Conservation (phyloP, 1,140 invertebrate genomes). For the Drosophila sulfurigaster region DNA sequence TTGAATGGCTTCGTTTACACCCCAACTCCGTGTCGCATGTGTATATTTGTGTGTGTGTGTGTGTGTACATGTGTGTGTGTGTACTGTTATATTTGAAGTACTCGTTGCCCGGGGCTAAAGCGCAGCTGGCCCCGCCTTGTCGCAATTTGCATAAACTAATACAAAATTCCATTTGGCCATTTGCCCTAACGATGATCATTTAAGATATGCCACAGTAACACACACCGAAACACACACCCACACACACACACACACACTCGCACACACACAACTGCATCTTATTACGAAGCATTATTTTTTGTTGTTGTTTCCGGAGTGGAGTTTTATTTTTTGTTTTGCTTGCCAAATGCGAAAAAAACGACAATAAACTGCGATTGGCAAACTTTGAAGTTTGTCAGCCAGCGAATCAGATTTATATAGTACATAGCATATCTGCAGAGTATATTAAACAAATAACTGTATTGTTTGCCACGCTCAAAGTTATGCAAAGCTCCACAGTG, state of each 20-base stretch:
- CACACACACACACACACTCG: background rate
- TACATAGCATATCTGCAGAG: background rate
- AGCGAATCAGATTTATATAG: constrained; percentile 1
- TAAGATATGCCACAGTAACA: constrained; percentile 58
- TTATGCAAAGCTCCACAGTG: background rate
- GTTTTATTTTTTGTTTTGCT: background rate
- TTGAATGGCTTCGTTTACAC: background rate
- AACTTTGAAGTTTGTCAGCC: constrained; percentile 20
- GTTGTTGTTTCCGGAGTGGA: background rate
- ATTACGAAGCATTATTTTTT: constrained; percentile 23
- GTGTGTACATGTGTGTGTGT: background rate
- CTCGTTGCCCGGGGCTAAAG: constrained; percentile 15
- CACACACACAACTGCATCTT: constrained; percentile 8
- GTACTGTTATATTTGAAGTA: constrained; percentile 10
- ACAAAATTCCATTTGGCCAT: constrained; percentile 35
- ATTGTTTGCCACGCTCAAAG: background rate
- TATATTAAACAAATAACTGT: constrained; percentile 5
- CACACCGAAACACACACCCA: constrained; percentile 1
- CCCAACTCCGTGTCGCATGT: background rate
- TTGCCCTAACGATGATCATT: constrained; percentile 49
- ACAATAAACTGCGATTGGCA: constrained; percentile 36
- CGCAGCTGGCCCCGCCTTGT: constrained; percentile 23
- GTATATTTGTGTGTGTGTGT: background rate
- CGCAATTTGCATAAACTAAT: constrained; percentile 51
- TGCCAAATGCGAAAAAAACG: constrained; percentile 14